Conservation (phyloP, 2,888 invertebrate genomes). For the Sturmia bella region DNA sequence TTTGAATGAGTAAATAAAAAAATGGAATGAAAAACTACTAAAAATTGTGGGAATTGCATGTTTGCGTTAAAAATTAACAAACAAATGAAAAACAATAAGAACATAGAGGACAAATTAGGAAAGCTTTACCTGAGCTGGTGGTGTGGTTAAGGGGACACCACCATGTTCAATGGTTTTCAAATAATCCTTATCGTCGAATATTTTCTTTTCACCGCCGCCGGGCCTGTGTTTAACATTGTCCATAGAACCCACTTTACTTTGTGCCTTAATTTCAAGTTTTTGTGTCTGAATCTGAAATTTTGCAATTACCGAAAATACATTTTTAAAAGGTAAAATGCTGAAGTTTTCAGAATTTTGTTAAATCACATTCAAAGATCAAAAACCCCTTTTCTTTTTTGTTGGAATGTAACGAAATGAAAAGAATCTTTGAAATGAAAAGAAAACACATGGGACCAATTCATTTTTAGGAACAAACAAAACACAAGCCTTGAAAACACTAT, state of each 20-base stretch:
- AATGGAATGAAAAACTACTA: constrained; percentile 29
- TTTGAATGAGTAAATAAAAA: constrained; percentile 14
- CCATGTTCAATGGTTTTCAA: constrained; percentile 88
- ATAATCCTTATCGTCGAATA: constrained; percentile 95
- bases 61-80: not conserved
- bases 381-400: not conserved
- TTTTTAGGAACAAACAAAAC: constrained; percentile 7
- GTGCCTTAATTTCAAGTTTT: constrained; percentile 95
- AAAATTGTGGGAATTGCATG: constrained; percentile 35
- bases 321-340: constrained; percentile 23
- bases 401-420: constrained; percentile 20
- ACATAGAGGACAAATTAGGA: constrained; percentile 2
- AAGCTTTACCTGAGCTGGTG: constrained; percentile 84
- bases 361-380: constrained; percentile 15
- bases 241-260: constrained; percentile 95
- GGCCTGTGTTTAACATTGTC: constrained; percentile 94
- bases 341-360: constrained; percentile 15
- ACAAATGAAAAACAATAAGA: constrained; percentile 9
- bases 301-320: constrained; percentile 58
- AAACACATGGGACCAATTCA: not conserved
- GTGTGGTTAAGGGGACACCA: constrained; percentile 83
- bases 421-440: not conserved
- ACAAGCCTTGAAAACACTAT: not conserved
- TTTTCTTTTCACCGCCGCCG: constrained; percentile 96
- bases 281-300: constrained; percentile 90